Conservation (phyloP, 2,888 invertebrate species). For the Rhogogaster chlorosoma region DNA sequence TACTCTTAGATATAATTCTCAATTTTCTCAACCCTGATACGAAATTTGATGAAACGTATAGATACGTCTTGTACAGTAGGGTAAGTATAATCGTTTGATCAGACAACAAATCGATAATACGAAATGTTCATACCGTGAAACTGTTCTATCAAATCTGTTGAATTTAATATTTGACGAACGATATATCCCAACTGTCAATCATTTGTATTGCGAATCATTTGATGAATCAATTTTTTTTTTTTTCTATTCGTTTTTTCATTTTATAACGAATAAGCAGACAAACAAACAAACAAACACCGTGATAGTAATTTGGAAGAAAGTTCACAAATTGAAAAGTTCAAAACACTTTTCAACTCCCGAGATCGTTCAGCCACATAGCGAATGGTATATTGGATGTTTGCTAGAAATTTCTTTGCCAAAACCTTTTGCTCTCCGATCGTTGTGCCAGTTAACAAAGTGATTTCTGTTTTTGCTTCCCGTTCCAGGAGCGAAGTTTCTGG, state of each 20-base stretch:
- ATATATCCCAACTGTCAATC: not conserved
- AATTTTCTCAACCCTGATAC: not conserved
- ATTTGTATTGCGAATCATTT: not conserved
- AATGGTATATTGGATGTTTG: constrained; percentile 25
- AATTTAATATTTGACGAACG: not conserved
- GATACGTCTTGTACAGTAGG: constrained; percentile 9
- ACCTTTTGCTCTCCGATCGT: constrained; percentile 1
- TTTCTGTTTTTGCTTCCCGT: constrained; percentile 13
- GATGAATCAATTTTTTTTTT: not conserved
- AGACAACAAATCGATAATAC: constrained; percentile 26
- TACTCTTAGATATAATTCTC: not conserved
- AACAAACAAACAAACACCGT: not conserved
- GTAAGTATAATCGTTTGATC: constrained; percentile 30
- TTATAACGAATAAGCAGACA: not conserved
- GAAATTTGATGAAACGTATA: constrained; percentile 29
- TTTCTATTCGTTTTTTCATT: not conserved
- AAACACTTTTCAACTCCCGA: constrained; percentile 9
- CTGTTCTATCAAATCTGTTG: not conserved
- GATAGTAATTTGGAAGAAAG: constrained; percentile 16
- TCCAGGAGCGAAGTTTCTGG: not conserved
- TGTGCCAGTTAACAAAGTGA: constrained; percentile 39
- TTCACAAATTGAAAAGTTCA: constrained; percentile 28
- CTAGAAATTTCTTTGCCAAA: constrained; percentile 15
- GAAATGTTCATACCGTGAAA: not conserved
- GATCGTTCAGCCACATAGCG: constrained; percentile 11